These are phyloP conservation scores for Drosophila pseudotalamancana DNA, from an alignment of 2,888 invertebrate species.

Conservation along the genomic window DNA sequence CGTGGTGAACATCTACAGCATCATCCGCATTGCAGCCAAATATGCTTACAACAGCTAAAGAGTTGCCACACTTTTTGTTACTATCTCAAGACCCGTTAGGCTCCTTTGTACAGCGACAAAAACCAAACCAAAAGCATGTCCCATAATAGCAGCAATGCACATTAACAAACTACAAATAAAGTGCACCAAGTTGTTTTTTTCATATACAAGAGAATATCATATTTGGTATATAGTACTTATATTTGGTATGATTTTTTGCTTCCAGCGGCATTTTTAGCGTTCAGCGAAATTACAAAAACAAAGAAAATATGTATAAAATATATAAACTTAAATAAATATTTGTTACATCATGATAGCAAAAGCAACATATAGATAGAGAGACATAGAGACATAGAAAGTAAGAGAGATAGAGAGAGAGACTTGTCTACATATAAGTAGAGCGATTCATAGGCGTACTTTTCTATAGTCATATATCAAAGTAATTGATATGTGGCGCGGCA, in stretches of 20 bases:
- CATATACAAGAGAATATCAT: conserved; percentile 7
- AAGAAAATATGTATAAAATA: background rate
- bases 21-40: conserved; percentile 50
- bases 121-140: conserved; percentile 36
- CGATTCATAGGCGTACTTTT: conserved; percentile 1
- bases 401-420: conserved; percentile 9
- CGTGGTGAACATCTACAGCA: conserved; percentile 50
- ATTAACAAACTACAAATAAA: conserved; percentile 53
- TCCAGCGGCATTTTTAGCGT: conserved; percentile 30
- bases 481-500: conserved; percentile 6
- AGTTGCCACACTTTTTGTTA: conserved; percentile 13
- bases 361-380: conserved; percentile 33
- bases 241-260: conserved; percentile 6
- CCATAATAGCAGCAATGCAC: conserved; percentile 48
- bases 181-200: conserved; percentile 18
- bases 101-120: conserved; percentile 9
- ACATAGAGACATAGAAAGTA: conserved; percentile 1
- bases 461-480: conserved; percentile 2
- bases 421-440: conserved; percentile 6
- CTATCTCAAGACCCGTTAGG: conserved; percentile 6
- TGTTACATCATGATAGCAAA: conserved; percentile 41
- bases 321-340: conserved; percentile 21
- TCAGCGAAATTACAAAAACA: conserved; percentile 24
- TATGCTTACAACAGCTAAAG: conserved; percentile 17
- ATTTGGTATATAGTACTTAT: background rate